phyloP scores from a whole-genome alignment of 2,888 invertebrate genomes.

The Andrena flavipes region DNA sequence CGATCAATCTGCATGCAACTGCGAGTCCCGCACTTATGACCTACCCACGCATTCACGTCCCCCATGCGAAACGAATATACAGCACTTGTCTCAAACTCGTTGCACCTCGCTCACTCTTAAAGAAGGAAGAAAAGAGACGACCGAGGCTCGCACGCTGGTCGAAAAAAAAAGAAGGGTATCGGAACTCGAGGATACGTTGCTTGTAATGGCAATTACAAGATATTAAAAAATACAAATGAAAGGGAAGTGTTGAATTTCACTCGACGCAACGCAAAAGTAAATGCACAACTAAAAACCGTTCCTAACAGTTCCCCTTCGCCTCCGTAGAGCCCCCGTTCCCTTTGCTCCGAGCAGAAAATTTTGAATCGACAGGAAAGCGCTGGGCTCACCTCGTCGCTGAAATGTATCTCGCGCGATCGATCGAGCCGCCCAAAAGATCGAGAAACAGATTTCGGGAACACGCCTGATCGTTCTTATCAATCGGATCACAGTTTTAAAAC shows the following conservation, averaged over 20 bases:
- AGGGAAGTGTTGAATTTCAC: not conserved
- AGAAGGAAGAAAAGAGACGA: conserved; percentile 8
- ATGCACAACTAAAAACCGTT: conserved; percentile 16
- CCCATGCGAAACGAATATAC: conserved; percentile 32
- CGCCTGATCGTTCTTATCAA: not conserved
- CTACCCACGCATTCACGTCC: conserved; percentile 46
- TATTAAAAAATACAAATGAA: not conserved
- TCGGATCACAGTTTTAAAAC: conserved; percentile 4
- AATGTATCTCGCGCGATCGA: not conserved
- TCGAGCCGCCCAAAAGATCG: not conserved
- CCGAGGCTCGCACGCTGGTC: not conserved
- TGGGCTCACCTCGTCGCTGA: not conserved
- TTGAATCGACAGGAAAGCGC: not conserved
- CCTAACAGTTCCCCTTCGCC: conserved; percentile 3
- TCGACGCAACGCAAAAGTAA: not conserved
- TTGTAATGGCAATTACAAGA: conserved; percentile 33
- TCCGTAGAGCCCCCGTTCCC: not conserved
- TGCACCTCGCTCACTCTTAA: conserved; percentile 9
- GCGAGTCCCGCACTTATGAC: conserved; percentile 40
- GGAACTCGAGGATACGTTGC: not conserved
- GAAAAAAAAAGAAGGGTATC: not conserved
- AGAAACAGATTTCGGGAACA: not conserved
- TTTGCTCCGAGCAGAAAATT: not conserved
- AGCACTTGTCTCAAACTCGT: conserved; percentile 35
- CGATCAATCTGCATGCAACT: conserved; percentile 71